Evolutionary conservation across 2,797 vertebrate species (phyloP), one percentile per base, ranked within the genome.

Genomic region (Lophius americanus): DNA sequence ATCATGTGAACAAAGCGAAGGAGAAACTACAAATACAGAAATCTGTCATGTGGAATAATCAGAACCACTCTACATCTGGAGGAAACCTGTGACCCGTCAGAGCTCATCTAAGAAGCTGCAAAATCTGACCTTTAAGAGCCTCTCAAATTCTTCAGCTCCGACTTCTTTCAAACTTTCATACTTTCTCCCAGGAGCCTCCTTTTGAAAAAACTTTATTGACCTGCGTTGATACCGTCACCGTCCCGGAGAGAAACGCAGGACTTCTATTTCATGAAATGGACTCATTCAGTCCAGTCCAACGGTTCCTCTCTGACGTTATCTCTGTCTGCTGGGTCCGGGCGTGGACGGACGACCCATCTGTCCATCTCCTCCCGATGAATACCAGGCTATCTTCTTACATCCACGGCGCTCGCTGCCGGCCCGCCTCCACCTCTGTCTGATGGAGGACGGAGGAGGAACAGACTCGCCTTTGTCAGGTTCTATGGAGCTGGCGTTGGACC

Each of bases 331-430:
- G 84, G 81, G 64, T 81, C 70, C 12, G 66, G 67, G 81, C 77
- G 85, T 52, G 54, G 85, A 88, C 36, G 69, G 86, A 89, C 5
- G 78, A 81, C 68, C 67, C 70, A 65, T 86, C 84, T 72, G 68
- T 74, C 76, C 75, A 51, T 75, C 76, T 83, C 70, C 78, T 70
- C 70, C 68, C 49, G 4, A 62, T 51, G 73, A 85, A 84, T 71
- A 82, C 85, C 75, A 73, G 46, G 1, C 72, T 68, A 82, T 90
- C 84, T 9, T 63, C 64, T 89, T 90, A 88, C 88, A 85, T 70
- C 61, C 73, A 70, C 68, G 62, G 72, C 54, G 47, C 75, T 75
- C 50, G 38, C 75, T 81, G 79, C 81, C 80, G 73, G 78, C 66
- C 71, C 46, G 65, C 48, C 82, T 81, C 52, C 61, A 60, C 72